phyloP scores from a whole-genome alignment of 2,888 invertebrate genomes.

The Syrphus vitripennis region DNA sequence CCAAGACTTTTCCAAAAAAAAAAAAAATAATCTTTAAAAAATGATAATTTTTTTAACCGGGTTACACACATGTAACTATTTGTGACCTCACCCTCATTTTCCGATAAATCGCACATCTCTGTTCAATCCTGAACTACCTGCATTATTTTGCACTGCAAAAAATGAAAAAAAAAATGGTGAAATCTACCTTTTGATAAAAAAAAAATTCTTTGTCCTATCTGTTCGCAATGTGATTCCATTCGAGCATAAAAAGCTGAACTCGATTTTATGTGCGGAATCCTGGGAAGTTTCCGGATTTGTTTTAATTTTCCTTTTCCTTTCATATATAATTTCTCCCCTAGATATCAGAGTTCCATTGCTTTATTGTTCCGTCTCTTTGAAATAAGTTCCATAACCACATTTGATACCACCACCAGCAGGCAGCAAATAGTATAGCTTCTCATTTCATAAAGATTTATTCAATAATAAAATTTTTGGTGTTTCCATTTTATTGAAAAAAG shows the following conservation, averaged over 20 bases:
- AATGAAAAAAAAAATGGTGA: neutral
- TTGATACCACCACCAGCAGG: neutral
- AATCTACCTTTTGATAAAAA: neutral
- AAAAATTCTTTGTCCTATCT: neutral
- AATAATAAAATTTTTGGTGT: conserved; percentile 49
- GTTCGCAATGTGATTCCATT: neutral
- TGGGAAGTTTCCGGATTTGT: conserved; percentile 46
- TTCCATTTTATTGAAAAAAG: conserved; percentile 41
- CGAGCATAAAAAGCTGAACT: conserved; percentile 42
- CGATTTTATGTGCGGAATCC: conserved; percentile 19
- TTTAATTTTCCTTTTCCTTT: conserved; percentile 62
- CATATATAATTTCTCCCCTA: neutral
- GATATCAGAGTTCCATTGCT: neutral
- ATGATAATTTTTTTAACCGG: too few species aligned
- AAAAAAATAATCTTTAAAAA: too few species aligned
- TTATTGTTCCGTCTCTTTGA: neutral
- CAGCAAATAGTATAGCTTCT: neutral
- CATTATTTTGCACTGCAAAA: neutral
- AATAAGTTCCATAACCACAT: neutral
- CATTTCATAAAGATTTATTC: conserved; percentile 36
- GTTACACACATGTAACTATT: too few species aligned
- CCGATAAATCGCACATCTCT: too few species aligned
- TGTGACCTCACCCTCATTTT: too few species aligned
- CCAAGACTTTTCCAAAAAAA: too few species aligned
- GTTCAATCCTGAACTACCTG: too few species aligned